These are phyloP conservation scores for Porphyrio hochstetteri DNA, from an alignment of 2,113 vertebrate species.

Conservation along the genomic window DNA sequence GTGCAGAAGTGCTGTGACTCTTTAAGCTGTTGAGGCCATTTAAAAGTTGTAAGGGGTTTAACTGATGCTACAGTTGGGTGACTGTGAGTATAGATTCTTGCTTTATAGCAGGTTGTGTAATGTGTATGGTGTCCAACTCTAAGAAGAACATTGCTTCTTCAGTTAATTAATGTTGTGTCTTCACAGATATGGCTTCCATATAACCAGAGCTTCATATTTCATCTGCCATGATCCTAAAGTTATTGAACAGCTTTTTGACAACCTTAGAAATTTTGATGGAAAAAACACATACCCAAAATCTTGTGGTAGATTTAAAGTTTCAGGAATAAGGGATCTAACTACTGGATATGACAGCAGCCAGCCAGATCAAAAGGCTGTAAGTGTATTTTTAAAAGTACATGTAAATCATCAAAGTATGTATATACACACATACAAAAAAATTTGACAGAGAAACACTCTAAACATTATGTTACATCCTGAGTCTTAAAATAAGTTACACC, in stretches of 20 bases:
- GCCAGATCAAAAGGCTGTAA: slow-evolving; percentile 88
- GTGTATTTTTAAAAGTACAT: slow-evolving; percentile 21
- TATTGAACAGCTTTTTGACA: slow-evolving; percentile 86
- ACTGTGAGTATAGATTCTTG: not conserved
- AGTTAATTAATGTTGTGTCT: not conserved
- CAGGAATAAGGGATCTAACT: slow-evolving; percentile 89
- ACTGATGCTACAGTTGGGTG: not conserved
- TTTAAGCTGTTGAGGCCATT: not conserved
- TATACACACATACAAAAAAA: not conserved
- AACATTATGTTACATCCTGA: not conserved
- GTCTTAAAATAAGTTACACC: not conserved
- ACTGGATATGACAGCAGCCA: slow-evolving; percentile 92
- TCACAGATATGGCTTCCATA: slow-evolving; percentile 92
- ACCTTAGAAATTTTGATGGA: slow-evolving; percentile 85
- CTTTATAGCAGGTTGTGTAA: not conserved
- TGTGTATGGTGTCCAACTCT: not conserved
- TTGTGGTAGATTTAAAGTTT: slow-evolving; percentile 87
- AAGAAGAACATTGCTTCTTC: not conserved
- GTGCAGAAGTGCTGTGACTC: not conserved
- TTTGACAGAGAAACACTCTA: not conserved
- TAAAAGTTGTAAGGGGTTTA: not conserved
- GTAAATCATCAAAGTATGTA: not conserved
- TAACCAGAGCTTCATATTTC: slow-evolving; percentile 94
- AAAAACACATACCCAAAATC: slow-evolving; percentile 84
- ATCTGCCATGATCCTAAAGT: slow-evolving; percentile 90